Percentiles rank a stretch among this genome's conserved stretches.
These are phyloP conservation scores for Danio jaintianensis DNA, from an alignment of 2,797 vertebrate species.

Conservation along the genomic window DNA sequence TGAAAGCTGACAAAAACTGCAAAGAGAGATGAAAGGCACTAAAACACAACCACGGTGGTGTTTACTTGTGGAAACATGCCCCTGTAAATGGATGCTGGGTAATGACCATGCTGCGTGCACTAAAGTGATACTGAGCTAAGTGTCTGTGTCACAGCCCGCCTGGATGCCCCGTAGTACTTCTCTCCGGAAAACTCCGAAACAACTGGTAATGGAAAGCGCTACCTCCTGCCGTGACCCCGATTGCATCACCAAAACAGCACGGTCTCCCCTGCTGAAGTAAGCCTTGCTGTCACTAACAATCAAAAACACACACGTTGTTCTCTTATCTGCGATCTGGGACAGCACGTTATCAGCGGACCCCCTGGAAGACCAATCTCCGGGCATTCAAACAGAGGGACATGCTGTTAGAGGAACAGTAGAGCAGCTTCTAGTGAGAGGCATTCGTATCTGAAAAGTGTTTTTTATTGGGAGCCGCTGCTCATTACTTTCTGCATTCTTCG, in stretches of 20 bases:
- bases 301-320: constrained; percentile 16
- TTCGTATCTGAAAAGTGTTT: constrained; percentile 57
- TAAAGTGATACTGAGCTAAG: constrained; percentile 54
- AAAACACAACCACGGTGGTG: neutral
- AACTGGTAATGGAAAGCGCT: constrained; percentile 64
- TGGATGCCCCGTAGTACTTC: constrained; percentile 25
- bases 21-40: constrained; percentile 19
- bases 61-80: constrained; percentile 46
- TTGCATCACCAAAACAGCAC: constrained; percentile 54
- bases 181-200: constrained; percentile 67
- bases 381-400: constrained; percentile 25
- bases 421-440: constrained; percentile 41
- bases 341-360: constrained; percentile 35
- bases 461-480: constrained; percentile 60
- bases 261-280: constrained; percentile 40
- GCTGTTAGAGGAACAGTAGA: constrained; percentile 13
- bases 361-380: constrained; percentile 21
- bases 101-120: constrained; percentile 39
- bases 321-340: constrained; percentile 53
- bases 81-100: constrained; percentile 39
- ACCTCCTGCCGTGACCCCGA: constrained; percentile 56
- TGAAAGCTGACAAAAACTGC: constrained; percentile 6
- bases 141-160: constrained; percentile 46
- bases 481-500: constrained; percentile 67
- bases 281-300: constrained; percentile 34